These are phyloP conservation scores for Phoxinus dragarum DNA, from an alignment of 2,797 vertebrate genomes.

Conservation along the genomic window DNA sequence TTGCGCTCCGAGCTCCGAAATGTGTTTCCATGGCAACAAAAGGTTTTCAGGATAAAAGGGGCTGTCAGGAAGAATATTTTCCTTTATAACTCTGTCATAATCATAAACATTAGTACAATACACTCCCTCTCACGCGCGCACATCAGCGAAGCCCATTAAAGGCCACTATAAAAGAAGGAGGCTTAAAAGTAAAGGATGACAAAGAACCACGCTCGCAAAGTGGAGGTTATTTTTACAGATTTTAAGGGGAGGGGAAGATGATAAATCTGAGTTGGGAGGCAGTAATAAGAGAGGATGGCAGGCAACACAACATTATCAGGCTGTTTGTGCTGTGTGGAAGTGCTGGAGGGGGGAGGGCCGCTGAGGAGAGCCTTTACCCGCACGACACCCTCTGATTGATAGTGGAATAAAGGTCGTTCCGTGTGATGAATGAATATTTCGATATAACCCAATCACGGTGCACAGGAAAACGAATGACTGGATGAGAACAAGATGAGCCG, in stretches of 20 bases:
- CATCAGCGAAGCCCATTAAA: constrained; percentile 51
- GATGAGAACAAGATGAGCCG: constrained; percentile 44
- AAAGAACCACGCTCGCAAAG: constrained; percentile 40
- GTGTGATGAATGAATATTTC: constrained; percentile 55
- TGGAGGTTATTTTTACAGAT: constrained; percentile 52
- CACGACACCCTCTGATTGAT: constrained; percentile 51
- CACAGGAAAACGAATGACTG: constrained; percentile 45
- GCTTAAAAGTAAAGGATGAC: constrained; percentile 49
- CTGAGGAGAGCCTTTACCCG: constrained; percentile 42
- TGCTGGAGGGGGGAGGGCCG: constrained; percentile 43
- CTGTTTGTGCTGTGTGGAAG: constrained; percentile 51
- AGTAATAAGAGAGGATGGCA: constrained; percentile 54
- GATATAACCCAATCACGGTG: constrained; percentile 46
- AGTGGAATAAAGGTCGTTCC: constrained; percentile 47
- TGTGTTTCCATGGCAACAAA: constrained; percentile 30
- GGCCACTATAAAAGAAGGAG: constrained; percentile 44
- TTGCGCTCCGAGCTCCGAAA: neutral
- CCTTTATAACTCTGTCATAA: constrained; percentile 48
- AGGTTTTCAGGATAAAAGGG: constrained; percentile 22
- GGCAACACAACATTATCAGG: constrained; percentile 54
- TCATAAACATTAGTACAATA: constrained; percentile 52
- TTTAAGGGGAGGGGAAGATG: constrained; percentile 48
- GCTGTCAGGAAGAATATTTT: constrained; percentile 41
- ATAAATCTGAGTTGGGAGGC: constrained; percentile 51
- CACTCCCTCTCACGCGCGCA: constrained; percentile 24